Evolutionary conservation across 2,888 invertebrate genomes (phyloP), one percentile per base, ranked within the genome.

Genomic region (Ichneumoninae sp.): DNA sequence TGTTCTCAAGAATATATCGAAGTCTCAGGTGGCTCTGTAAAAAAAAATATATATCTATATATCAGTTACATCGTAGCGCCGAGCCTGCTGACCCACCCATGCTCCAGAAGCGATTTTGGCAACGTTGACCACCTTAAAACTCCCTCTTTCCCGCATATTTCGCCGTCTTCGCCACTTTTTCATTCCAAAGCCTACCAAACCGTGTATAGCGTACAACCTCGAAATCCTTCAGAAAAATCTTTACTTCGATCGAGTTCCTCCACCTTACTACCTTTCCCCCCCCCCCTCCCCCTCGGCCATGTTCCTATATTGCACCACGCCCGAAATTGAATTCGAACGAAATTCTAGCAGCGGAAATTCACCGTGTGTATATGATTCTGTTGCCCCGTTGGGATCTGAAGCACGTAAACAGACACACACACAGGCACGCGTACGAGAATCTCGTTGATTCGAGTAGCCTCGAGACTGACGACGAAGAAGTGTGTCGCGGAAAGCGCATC

Each of bases 281-380:
- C 6, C 40, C 1, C 33, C 19, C 8, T 7, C 19, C 44, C 36
- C 7, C 50, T 40, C 40, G 0, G 19, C 62, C 44, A 16, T 47
- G 19, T 70, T 60, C 26, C 47, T 52, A 65, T 62, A 71, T 62
- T 60, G 78, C 62, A 79, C 13, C 52, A 26, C 71, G 62, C 69
- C 8, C 57, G 74, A 80, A 75, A 80, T 80, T 80, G 68, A 47
- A 80, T 80, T 69, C 74, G 47, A 75, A 69, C 47, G 57, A 80
- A 80, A 80, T 80, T 74, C 60, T 60, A 80, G 68, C 68, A 33
- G 50, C 30, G 33, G 62, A 62, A 62, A 33, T 62, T 47, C 16
- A 33, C 47, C 47, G 13, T 47, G 60, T 68, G 44, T 80, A 26
- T 40, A 26, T 40, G 66, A 68, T 44, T 57, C 66, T 57, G 77